Conservation (phyloP, 1,140 invertebrate genomes). For the Drosophila subobscura region DNA sequence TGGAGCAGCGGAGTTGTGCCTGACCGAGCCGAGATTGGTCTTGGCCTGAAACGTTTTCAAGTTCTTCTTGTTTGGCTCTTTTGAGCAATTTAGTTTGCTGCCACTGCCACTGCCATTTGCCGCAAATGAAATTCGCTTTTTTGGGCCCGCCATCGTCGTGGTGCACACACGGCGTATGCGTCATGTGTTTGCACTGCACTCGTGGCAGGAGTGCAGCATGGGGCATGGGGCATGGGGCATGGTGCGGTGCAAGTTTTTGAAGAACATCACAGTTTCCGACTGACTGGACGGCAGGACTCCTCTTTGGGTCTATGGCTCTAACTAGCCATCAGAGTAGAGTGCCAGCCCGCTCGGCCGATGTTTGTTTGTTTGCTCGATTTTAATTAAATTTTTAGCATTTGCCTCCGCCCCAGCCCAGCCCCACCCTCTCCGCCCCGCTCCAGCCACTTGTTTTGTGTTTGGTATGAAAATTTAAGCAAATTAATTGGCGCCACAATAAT, state of each 20-base stretch:
- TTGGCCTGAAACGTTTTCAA: slow-evolving; percentile 25
- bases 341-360: not conserved
- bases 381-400: slow-evolving; percentile 70
- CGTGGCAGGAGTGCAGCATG: slow-evolving; percentile 8
- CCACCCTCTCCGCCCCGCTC: too few relatives aligned
- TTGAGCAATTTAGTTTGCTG: slow-evolving; percentile 63
- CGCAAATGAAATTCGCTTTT: slow-evolving; percentile 70
- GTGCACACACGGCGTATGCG: slow-evolving; percentile 40
- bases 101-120: slow-evolving; percentile 63
- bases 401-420: slow-evolving; percentile 1
- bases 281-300: too few relatives aligned
- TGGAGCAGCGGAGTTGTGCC: too few relatives aligned
- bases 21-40: slow-evolving; percentile 21
- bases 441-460: slow-evolving; percentile 32
- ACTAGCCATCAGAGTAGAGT: slow-evolving; percentile 12
- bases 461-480: slow-evolving; percentile 57
- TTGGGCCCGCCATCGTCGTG: slow-evolving; percentile 26
- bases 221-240: not conserved
- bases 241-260: slow-evolving; percentile 21
- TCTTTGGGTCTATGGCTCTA: slow-evolving; percentile 1
- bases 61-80: slow-evolving; percentile 30
- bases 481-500: slow-evolving; percentile 50
- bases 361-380: slow-evolving; percentile 50
- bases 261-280: slow-evolving; percentile 14
- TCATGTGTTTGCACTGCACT: slow-evolving; percentile 72